Percentiles rank a stretch among this genome's conserved stretches.
These are phyloP conservation scores for Platycnemis pennipes DNA, from an alignment of 2,888 invertebrate species.

Conservation along the genomic window DNA sequence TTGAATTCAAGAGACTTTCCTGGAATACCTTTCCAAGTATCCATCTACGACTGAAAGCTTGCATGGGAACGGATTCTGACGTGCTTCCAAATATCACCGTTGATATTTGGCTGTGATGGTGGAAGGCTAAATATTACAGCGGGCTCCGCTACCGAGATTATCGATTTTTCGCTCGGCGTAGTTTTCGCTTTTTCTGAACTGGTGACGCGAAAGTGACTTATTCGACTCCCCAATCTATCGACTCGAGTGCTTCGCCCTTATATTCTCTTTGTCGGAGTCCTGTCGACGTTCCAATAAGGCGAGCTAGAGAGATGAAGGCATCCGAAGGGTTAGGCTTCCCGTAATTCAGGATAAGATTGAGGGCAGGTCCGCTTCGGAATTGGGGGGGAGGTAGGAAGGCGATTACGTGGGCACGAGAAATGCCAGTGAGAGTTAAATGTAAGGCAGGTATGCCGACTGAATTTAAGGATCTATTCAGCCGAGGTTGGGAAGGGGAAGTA, in stretches of 20 bases:
- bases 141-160: neutral
- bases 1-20: no score
- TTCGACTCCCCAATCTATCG: no score
- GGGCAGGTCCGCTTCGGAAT: neutral
- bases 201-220: neutral
- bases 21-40: no score
- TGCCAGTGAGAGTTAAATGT: conserved; percentile 8
- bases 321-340: neutral
- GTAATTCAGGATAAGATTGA: neutral
- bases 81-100: neutral
- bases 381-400: neutral
- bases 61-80: neutral
- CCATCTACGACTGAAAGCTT: neutral
- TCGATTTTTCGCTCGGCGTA: neutral
- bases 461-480: neutral
- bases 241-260: no score
- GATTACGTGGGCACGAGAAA: neutral
- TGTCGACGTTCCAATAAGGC: no score
- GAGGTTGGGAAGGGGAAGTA: neutral
- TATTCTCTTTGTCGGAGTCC: no score
- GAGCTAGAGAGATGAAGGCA: neutral
- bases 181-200: neutral
- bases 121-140: neutral
- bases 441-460: neutral
- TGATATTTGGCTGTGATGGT: neutral